Conservation (phyloP, 2,888 invertebrate species). For the Silvanus unidentatus region DNA sequence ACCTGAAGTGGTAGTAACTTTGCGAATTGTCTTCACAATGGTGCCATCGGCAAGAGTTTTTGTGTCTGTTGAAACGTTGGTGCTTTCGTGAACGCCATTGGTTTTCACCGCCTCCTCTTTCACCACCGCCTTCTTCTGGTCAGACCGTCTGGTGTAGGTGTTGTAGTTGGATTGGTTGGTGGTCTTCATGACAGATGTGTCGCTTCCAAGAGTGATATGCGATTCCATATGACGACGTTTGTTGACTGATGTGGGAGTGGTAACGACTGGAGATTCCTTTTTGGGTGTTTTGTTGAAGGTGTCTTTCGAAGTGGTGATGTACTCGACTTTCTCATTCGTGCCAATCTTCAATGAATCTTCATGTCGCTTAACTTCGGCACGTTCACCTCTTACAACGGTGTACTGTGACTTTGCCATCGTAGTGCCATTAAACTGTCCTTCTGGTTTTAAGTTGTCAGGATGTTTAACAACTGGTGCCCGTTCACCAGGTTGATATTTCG, state of each 20-base stretch:
- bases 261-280: constrained; percentile 49
- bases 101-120: constrained; percentile 16
- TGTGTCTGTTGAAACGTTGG: constrained; percentile 38
- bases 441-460: constrained; percentile 51
- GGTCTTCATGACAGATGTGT: constrained; percentile 50
- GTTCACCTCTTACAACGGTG: constrained; percentile 47
- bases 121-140: constrained; percentile 15
- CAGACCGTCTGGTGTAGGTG: constrained; percentile 35
- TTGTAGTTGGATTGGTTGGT: constrained; percentile 56
- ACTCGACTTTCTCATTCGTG: constrained; percentile 50
- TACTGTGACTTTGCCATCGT: constrained; percentile 47
- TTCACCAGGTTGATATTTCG: constrained; percentile 35
- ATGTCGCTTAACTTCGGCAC: constrained; percentile 48
- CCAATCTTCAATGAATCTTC: constrained; percentile 50
- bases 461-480: constrained; percentile 43
- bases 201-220: constrained; percentile 57
- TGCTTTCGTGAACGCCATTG: constrained; percentile 20
- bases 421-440: constrained; percentile 48
- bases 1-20: constrained; percentile 42
- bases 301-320: constrained; percentile 49
- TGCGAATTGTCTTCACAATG: constrained; percentile 49
- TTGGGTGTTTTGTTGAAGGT: constrained; percentile 52
- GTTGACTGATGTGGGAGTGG: constrained; percentile 47
- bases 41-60: constrained; percentile 51
- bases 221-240: constrained; percentile 62